Conservation (phyloP, 2,113 vertebrate genomes). For the Apodemus sylvaticus region DNA sequence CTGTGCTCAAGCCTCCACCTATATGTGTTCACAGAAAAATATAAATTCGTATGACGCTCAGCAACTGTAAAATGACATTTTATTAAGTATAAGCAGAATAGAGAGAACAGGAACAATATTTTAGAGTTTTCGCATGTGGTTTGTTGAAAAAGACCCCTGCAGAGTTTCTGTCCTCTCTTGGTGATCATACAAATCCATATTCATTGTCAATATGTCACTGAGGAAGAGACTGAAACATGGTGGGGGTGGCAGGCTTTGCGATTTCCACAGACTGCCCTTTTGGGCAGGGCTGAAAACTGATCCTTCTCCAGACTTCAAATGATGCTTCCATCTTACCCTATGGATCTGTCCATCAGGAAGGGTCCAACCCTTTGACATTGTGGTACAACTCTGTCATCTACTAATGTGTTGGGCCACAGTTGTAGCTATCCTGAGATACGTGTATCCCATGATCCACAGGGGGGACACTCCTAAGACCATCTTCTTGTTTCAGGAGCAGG, state of each 20-base stretch:
- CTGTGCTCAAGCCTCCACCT: no score
- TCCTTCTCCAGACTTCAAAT: no score
- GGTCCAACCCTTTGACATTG: not conserved
- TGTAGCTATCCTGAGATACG: not conserved
- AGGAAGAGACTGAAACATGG: not conserved
- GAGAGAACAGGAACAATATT: not conserved
- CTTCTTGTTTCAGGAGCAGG: slow-evolving; percentile 92
- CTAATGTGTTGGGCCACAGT: not conserved
- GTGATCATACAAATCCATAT: not conserved
- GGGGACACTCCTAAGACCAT: not conserved
- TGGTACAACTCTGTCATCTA: not conserved
- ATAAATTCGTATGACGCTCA: not conserved
- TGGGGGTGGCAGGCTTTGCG: no score
- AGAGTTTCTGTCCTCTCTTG: not conserved
- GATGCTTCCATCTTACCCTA: not conserved
- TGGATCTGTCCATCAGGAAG: not conserved
- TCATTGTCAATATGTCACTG: not conserved
- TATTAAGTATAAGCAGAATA: not conserved
- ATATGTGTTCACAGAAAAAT: not conserved
- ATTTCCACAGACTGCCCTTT: not conserved
- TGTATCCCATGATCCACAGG: not conserved
- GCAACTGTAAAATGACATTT: not conserved
- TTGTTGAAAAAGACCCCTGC: not conserved
- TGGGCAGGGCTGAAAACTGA: not conserved
- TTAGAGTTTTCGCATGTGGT: not conserved